Percentiles rank a stretch among this genome's conserved stretches.
Conservation (phyloP, 2,888 invertebrate species). For the Caenorhabditis sp. region DNA sequence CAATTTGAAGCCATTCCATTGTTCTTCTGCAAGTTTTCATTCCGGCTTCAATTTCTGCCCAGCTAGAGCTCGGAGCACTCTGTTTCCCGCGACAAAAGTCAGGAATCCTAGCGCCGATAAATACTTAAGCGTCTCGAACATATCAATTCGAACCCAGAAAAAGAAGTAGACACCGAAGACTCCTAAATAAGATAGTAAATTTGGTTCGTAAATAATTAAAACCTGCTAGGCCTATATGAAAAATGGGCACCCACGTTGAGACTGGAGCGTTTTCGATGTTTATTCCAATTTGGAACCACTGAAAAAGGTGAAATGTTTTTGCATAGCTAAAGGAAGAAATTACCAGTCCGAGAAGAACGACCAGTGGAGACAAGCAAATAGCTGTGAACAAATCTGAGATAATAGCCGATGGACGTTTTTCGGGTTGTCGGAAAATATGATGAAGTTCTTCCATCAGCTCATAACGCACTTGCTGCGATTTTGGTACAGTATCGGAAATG, state of each 20-base stretch:
- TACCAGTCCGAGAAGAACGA: conserved; percentile 87
- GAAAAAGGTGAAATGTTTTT: no score
- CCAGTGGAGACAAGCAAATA: conserved; percentile 87
- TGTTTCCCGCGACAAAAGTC: conserved; percentile 94
- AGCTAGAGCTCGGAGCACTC: conserved; percentile 83
- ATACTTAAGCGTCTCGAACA: conserved; percentile 95
- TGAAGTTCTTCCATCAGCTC: conserved; percentile 75
- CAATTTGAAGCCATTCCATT: no score
- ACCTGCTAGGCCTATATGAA: conserved; percentile 92
- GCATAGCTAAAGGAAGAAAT: no score
- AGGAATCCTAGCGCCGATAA: conserved; percentile 88
- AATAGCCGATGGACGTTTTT: conserved; percentile 89
- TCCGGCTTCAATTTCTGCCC: conserved; percentile 29
- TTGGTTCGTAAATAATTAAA: no score
- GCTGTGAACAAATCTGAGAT: conserved; percentile 93
- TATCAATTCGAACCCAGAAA: conserved; percentile 93
- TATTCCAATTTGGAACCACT: conserved; percentile 90
- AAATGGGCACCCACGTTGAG: conserved; percentile 87
- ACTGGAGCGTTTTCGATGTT: conserved; percentile 89
- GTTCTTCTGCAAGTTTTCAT: no score
- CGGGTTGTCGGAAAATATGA: conserved; percentile 92
- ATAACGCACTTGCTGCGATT: conserved; percentile 77
- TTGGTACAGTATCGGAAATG: conserved; percentile 76
- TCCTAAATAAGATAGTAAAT: no score
- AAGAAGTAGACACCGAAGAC: conserved; percentile 90